Base-by-base conservation (phyloP, 2,113 vertebrate species). In the Rhinogobius similis region DNA sequence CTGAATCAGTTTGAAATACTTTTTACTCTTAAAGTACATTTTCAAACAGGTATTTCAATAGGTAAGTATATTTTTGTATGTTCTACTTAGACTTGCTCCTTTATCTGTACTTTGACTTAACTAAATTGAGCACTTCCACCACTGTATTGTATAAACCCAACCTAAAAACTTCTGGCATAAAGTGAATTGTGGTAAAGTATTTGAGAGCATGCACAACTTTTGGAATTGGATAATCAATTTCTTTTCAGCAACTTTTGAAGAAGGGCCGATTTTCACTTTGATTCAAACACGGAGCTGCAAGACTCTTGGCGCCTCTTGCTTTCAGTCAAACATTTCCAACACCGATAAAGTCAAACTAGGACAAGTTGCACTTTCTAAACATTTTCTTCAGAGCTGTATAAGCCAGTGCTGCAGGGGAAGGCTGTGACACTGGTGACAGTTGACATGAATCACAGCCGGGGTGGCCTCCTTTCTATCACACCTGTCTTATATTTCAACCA, bases 401-500 rank as follows among this genome's bases (percentile, higher is more conserved):
- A 66, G 14, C 13, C 0, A 12, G 5, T 43, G 46, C 61, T 68
- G 38, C 44, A 0, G 39, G 24, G 62, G 16, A 58, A 63, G 5
- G 7, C 0, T 24, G 26, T 61, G 46, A 69, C 56, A 70, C 16
- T 36, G 32, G 70, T 70, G 29, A 36, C 50, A 14, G 38, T 39
- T 71, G 70, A 77, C 55, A 27, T 29, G 10, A 75, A 52, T 53
- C 27, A 27, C 53, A 29, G 65, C 64, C 55, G 36, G 23, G 65
- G 50, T 18, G 32, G 62, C 67, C 63, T 70, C 68, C 48, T 62
- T 16, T 81, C 73, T 62, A 39, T 68, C 53, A 38, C 38, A 24
- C 70, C 76, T 75, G 59, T 48, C 78, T 77, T 67, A 14, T 43
- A 61, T 67, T 73, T 66, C 64, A 29, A 20, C 69, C 66, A 64